Conservation (phyloP, 2,888 invertebrate species). For the Lacanobia wlatinum region DNA sequence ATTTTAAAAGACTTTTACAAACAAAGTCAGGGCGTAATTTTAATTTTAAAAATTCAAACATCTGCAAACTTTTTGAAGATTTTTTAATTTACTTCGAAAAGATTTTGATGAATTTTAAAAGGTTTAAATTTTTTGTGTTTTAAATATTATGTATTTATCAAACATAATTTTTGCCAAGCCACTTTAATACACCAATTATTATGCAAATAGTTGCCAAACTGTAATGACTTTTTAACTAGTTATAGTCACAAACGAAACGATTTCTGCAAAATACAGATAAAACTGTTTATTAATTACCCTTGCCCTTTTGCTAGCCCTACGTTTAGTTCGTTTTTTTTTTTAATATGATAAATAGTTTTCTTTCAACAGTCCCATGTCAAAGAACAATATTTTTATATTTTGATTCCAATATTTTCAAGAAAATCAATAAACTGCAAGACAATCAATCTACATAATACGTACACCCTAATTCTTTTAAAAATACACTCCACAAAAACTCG, state of each 20-base stretch:
- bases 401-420: not conserved
- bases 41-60: constrained; percentile 2
- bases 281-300: not conserved
- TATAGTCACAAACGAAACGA: constrained; percentile 20
- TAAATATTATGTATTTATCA: constrained; percentile 4
- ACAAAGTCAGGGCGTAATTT: constrained; percentile 1
- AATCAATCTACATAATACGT: not conserved
- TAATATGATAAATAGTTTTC: too few relatives aligned
- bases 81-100: not conserved
- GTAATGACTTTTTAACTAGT: constrained; percentile 44
- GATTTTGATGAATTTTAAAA: not conserved
- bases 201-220: constrained; percentile 43
- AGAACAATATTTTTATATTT: not conserved
- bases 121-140: constrained; percentile 1
- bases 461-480: not conserved
- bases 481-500: not conserved
- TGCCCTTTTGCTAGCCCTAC: too few relatives aligned
- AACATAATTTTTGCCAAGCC: constrained; percentile 1
- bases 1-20: not conserved
- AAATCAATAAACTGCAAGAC: not conserved
- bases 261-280: constrained; percentile 13
- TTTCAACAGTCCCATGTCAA: too few relatives aligned
- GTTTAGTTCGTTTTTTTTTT: not conserved
- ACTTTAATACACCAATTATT: constrained; percentile 12
- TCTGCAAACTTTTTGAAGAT: not conserved